Evolutionary conservation across 2,113 vertebrate genomes (phyloP).

Genomic region (Plecotus auritus): DNA sequence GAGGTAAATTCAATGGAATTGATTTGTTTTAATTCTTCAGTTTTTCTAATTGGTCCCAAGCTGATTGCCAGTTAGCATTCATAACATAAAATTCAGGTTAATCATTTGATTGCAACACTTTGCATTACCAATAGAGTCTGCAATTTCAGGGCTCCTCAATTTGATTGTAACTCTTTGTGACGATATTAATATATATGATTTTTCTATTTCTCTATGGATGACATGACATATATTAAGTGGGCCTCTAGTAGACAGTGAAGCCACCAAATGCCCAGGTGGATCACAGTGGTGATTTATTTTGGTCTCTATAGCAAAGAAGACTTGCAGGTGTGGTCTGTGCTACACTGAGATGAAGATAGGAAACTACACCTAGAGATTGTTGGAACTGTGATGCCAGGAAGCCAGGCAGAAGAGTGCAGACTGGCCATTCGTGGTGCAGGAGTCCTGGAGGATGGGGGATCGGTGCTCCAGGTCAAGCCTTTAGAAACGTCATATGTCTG

Average conservation of each 20-base stretch:
- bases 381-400: background rate
- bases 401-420: background rate
- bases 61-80: conserved; percentile 35
- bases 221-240: background rate
- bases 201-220: background rate
- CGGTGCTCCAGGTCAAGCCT: background rate
- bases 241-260: background rate
- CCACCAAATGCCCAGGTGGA: rapidly evolving
- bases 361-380: background rate
- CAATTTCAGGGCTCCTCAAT: background rate
- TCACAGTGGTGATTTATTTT: background rate
- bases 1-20: conserved; percentile 56
- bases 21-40: conserved; percentile 63
- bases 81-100: conserved; percentile 51
- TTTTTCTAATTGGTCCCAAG: conserved; percentile 59
- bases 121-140: background rate
- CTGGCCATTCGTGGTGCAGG: rapidly evolving
- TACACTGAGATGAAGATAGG: background rate
- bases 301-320: background rate
- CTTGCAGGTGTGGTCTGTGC: background rate
- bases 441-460: background rate
- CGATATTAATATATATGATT: background rate
- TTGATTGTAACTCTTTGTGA: background rate
- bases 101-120: conserved; percentile 37
- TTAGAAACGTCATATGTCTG: background rate